Evolutionary conservation across 2,888 invertebrate genomes (phyloP), one percentile per base, ranked within the genome.

Genomic region (Pheosia tremula): DNA sequence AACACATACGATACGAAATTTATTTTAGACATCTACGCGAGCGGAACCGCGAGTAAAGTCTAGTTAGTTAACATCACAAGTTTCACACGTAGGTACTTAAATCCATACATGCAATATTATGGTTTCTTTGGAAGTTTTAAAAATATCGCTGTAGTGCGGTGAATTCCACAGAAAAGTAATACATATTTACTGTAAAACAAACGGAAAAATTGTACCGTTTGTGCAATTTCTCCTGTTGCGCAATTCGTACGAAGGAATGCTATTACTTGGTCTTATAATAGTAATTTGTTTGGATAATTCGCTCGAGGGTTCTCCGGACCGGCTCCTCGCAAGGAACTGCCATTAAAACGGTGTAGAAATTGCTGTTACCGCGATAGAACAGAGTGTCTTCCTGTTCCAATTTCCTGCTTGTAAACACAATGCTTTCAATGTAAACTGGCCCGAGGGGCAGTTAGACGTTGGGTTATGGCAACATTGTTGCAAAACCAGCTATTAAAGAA

Each of bases 301-400:
- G 78, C 86, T 82, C 76, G 77, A 73, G 78, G 77, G 77, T 75
- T 75, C 76, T 78, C 78, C 73, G 71, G 77, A 82, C 84, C 88
- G 85, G 87, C 79, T 79, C 81, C 80, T 83, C 77, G 72, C 80
- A 83, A 88, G 87, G 87, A 87, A 87, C 86, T 82, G 82, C 85
- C 87, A 90, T 91, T 90, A 92, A 87, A 91, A 91, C 92, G 91
- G 91, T 86, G 80, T 84, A 82, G 87, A 76, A 80, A 89, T 89
- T 86, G 84, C 85, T 73, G 85, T 68, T 79, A 81, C 79, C 75
- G 75, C 75, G 77, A 70, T 81, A 85, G 85, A 85, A 82, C 75
- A 73, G 76, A 62, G 71, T 74, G 77, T 71, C 79, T 84, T 84
- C 79, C 79, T 80, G 77, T 75, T 78, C 62, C 55, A 71, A 77